Evolutionary conservation across 2,113 vertebrate species (phyloP).

Genomic region (Anguilla rostrata): DNA sequence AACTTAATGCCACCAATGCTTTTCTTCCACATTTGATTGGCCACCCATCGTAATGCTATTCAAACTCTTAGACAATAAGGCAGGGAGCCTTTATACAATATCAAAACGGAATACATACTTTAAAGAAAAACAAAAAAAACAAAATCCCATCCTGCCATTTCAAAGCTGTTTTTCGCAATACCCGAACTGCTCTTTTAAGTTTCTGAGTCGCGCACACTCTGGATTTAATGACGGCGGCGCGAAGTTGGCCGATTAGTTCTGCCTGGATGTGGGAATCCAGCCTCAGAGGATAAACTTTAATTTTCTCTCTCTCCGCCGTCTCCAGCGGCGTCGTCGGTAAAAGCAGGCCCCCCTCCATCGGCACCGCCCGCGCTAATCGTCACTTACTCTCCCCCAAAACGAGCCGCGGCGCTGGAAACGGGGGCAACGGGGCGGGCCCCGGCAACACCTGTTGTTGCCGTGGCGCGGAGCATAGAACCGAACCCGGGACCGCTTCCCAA

Average conservation of each 20-base stretch:
- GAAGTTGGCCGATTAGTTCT: background rate
- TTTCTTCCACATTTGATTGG: background rate
- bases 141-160: background rate
- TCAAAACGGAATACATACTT: background rate
- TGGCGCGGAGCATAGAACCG: background rate
- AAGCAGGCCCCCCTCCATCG: background rate
- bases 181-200: background rate
- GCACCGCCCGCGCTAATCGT: background rate
- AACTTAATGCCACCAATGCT: background rate
- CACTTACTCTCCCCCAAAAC: background rate
- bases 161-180: background rate
- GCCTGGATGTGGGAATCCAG: background rate
- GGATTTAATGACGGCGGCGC: background rate
- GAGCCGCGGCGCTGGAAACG: background rate
- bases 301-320: background rate
- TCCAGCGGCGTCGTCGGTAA: background rate
- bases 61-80: background rate
- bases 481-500: background rate
- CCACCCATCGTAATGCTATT: background rate
- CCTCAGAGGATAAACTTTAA: background rate
- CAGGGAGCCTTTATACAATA: background rate
- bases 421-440: background rate
- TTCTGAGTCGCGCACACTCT: background rate
- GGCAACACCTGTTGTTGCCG: background rate
- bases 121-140: background rate